Percentiles rank a stretch among this genome's conserved stretches.
Evolutionary conservation across 2,113 vertebrate genomes (phyloP).

Genomic region (Colinus virginianus): DNA sequence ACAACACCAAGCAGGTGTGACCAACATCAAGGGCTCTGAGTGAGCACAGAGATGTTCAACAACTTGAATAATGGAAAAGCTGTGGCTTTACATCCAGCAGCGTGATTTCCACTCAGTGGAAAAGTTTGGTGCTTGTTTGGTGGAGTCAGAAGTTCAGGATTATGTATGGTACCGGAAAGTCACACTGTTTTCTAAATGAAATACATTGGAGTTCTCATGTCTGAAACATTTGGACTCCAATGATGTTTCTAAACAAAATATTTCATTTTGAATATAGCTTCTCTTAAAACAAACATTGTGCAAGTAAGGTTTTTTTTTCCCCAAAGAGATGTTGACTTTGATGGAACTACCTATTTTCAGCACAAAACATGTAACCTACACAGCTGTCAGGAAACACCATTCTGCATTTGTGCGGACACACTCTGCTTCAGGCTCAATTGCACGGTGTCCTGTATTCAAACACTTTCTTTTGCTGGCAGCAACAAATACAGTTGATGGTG

Average conservation of each 20-base stretch:
- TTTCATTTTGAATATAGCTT: not conserved
- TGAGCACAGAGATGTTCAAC: accelerated
- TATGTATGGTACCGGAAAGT: not conserved
- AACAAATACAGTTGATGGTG: accelerated
- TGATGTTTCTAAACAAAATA: not conserved
- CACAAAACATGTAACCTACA: not conserved
- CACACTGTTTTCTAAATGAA: not conserved
- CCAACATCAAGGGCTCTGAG: accelerated
- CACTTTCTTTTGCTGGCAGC: accelerated
- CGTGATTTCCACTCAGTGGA: accelerated
- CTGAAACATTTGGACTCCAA: not conserved
- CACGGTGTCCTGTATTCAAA: not conserved
- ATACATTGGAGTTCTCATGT: not conserved
- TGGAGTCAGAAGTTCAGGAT: not conserved
- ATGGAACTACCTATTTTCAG: not conserved
- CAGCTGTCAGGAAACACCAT: not conserved
- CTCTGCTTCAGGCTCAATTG: accelerated
- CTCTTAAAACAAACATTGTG: not conserved
- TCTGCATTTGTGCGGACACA: accelerated
- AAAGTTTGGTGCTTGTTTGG: not conserved
- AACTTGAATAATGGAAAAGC: no score
- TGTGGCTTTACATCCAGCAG: no score
- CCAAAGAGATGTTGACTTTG: not conserved
- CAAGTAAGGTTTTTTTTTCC: not conserved
- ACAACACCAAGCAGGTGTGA: accelerated